A percentile compares a stretch with the other conserved stretches of the same genome.
Conservation (phyloP, 2,113 vertebrate species). For the Thalassoma bifasciatum region DNA sequence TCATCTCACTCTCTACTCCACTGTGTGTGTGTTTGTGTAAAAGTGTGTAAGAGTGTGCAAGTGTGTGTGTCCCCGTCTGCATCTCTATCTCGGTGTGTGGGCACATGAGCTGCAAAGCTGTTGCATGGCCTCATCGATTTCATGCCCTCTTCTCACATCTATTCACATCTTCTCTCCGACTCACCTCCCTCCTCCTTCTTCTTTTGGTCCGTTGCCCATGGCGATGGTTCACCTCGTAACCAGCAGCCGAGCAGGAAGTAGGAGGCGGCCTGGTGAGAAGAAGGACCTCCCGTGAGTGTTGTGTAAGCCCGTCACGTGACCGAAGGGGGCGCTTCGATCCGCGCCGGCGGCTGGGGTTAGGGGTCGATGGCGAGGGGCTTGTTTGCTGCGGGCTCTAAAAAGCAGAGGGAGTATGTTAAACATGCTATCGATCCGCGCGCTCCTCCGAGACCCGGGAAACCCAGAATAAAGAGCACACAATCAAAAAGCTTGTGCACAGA, state of each 20-base stretch:
- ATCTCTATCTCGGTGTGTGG: constrained; percentile 69
- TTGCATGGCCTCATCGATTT: constrained; percentile 79
- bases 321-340: constrained; percentile 52
- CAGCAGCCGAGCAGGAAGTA: constrained; percentile 75
- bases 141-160: constrained; percentile 77
- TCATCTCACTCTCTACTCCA: constrained; percentile 57
- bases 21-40: constrained; percentile 24
- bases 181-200: constrained; percentile 54
- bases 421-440: constrained; percentile 66
- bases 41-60: neutral
- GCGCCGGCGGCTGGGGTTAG: constrained; percentile 45
- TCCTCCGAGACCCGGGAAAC: constrained; percentile 41
- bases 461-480: constrained; percentile 36
- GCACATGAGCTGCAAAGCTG: constrained; percentile 71
- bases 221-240: constrained; percentile 74
- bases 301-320: constrained; percentile 60
- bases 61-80: constrained; percentile 52
- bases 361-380: constrained; percentile 61
- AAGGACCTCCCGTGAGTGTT: constrained; percentile 65
- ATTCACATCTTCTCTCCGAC: constrained; percentile 73
- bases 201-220: constrained; percentile 68
- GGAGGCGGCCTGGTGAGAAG: constrained; percentile 64
- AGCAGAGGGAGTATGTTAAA: constrained; percentile 75
- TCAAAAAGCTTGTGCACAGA: constrained; percentile 39
- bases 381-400: constrained; percentile 71